Evolutionary conservation across 2,888 invertebrate species (phyloP), one percentile per base, ranked within the genome.

Genomic region (Tenthredo livida): DNA sequence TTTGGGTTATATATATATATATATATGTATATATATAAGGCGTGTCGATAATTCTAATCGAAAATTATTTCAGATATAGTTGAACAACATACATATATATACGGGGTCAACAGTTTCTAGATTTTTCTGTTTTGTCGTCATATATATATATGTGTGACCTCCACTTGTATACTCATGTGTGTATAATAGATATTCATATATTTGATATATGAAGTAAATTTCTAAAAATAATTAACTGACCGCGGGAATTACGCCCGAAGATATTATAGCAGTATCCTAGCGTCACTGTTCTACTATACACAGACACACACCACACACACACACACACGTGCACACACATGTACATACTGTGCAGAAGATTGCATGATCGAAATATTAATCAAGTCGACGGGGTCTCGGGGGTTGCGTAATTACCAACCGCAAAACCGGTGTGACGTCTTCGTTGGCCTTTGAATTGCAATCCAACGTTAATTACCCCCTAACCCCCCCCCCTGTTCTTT

Each of bases 321-420:
- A 33, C 33, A 43, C 43, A 40, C n/a, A 40, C 15, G 40, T 37
- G 0, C 40, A 72, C 17, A 2, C 37, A 15, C 9, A 77, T 17
- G 29, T 21, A 33, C n/a, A 21, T 61, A 25, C 61, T 25, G 61
- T 43, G n/a, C 21, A 21, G 37, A 61, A 29, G 10, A 80, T 58
- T 80, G 61, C 80, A 40, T 80, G 80, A 80, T 80, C 80, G 80
- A 80, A 80, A 80, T 80, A 80, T 80, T 21, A 80, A 80, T 58
- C 80, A 21, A 58, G 21, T 54, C 77, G n/a, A 43, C 73, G 43
- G 12, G 37, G 5, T n/a, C 21, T n/a, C 21, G 21, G 40, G 12
- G 21, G 40, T 80, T 80, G 61, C 80, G 80, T 40, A 80, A 80
- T 40, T 15, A 40, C 33, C 21, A n/a, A 25, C 80, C 58, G 61